Evolutionary conservation across 2,797 vertebrate species (phyloP).

Genomic region (Phrynocephalus vlangalii): DNA sequence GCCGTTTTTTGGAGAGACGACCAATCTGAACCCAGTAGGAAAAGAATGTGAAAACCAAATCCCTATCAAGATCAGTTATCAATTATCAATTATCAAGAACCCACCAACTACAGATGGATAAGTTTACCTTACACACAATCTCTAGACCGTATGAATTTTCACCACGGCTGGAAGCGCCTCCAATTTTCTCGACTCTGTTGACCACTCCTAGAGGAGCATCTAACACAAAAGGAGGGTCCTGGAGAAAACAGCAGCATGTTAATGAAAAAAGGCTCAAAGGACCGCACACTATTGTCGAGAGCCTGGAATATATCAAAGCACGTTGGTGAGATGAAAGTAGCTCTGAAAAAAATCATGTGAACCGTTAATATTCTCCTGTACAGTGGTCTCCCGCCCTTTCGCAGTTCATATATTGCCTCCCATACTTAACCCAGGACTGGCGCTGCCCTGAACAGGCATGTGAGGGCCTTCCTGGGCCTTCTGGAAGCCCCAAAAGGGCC

Average conservation of each 20-base stretch:
- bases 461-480: no score
- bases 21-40: neutral
- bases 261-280: constrained; percentile 60
- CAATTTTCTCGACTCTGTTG: constrained; percentile 95
- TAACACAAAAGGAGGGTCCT: constrained; percentile 93
- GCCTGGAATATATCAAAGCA: constrained; percentile 9
- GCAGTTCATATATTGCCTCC: no score
- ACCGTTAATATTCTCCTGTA: neutral
- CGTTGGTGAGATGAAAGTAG: neutral
- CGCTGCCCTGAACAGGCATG: no score
- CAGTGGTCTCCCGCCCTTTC: no score
- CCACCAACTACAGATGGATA: constrained; percentile 11
- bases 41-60: neutral
- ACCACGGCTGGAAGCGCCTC: constrained; percentile 86
- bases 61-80: neutral
- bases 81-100: neutral
- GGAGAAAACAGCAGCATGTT: constrained; percentile 63
- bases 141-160: constrained; percentile 92
- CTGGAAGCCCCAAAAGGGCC: no score
- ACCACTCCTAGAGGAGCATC: constrained; percentile 95
- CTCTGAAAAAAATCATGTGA: neutral
- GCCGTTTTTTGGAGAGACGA: neutral
- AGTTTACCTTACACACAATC: constrained; percentile 91
- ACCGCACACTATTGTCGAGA: neutral
- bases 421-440: no score